Conservation (phyloP, 1,140 invertebrate genomes). For the Lycorma delicatula region DNA sequence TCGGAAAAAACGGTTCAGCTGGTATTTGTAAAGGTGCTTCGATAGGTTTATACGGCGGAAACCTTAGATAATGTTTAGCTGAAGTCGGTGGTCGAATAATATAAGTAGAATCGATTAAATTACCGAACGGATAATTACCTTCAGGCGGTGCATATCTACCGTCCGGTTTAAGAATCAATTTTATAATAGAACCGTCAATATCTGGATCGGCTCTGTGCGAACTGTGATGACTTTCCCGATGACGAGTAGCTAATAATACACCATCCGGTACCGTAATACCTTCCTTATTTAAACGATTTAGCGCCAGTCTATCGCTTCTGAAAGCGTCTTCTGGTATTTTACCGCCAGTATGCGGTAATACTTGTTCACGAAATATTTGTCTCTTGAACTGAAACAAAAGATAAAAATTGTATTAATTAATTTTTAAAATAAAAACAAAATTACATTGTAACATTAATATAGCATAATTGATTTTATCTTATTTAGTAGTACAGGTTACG, state of each 20-base stretch:
- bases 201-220: constrained; percentile 29
- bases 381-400: no score
- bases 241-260: constrained; percentile 42
- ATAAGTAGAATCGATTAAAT: constrained; percentile 30
- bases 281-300: constrained; percentile 54
- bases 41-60: constrained; percentile 21
- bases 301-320: constrained; percentile 46
- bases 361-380: constrained; percentile 54
- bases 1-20: constrained; percentile 15
- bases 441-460: no score
- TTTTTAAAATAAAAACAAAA: no score
- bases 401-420: no score
- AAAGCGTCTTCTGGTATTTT: constrained; percentile 58
- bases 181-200: constrained; percentile 23
- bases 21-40: constrained; percentile 20
- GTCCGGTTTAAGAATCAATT: constrained; percentile 26
- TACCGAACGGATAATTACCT: constrained; percentile 24
- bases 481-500: no score
- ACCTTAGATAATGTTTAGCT: constrained; percentile 1
- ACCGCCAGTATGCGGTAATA: constrained; percentile 49
- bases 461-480: no score
- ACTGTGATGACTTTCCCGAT: constrained; percentile 34
- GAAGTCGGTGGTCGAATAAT: constrained; percentile 23
- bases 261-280: constrained; percentile 52
- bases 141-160: constrained; percentile 27